Percentiles rank a stretch among this genome's conserved stretches.
These are phyloP conservation scores for Cossypha dichroa DNA, from an alignment of 2,797 vertebrate genomes.

Conservation along the genomic window DNA sequence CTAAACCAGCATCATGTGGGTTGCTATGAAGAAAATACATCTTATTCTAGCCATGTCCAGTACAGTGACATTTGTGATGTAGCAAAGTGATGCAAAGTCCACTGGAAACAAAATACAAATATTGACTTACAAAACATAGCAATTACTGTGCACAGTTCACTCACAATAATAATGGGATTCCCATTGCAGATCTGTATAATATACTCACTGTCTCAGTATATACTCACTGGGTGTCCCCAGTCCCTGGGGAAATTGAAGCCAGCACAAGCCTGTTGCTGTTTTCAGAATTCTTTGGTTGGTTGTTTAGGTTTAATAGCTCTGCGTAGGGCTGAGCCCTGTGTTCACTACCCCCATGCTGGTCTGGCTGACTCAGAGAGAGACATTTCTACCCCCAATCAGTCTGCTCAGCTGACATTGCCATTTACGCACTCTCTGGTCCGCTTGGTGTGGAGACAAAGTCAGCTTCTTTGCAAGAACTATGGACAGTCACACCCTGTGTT, in stretches of 20 bases:
- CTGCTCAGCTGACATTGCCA: not conserved
- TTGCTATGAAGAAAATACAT: not conserved
- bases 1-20: not conserved
- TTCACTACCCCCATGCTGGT: not conserved
- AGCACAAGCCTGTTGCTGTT: not conserved
- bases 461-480: not conserved
- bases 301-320: not conserved
- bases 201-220: rapidly evolving
- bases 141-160: not conserved
- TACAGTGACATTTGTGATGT: not conserved
- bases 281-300: not conserved
- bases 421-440: not conserved
- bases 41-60: not conserved
- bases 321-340: not conserved
- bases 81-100: not conserved
- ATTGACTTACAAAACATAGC: not conserved
- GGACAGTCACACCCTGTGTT: not conserved
- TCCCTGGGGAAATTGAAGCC: not conserved
- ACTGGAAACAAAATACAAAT: not conserved
- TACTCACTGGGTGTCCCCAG: not conserved
- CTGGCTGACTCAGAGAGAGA: not conserved
- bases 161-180: not conserved
- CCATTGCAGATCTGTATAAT: not conserved
- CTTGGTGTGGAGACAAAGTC: not conserved
- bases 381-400: not conserved